Evolutionary conservation across 2,113 vertebrate genomes (phyloP).

Genomic region (Tursiops truncatus): DNA sequence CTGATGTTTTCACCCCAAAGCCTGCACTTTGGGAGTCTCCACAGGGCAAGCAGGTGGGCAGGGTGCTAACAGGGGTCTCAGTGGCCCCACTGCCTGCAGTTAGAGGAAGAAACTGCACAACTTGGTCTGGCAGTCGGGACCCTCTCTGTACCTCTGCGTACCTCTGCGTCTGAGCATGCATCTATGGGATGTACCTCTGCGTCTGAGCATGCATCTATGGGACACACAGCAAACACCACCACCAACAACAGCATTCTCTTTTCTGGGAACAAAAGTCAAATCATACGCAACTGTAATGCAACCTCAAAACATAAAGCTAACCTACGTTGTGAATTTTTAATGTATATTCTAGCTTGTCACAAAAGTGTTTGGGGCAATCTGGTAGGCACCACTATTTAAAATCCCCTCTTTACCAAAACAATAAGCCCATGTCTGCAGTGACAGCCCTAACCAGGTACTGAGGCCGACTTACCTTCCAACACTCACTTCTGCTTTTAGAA

Average conservation of each 20-base stretch:
- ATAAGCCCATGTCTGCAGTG: not conserved
- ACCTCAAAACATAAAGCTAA: not conserved
- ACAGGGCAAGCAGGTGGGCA: not conserved
- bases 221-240: fast-evolving
- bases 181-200: too few relatives aligned
- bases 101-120: not conserved
- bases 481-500: not conserved
- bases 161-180: not conserved
- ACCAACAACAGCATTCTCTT: not conserved
- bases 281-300: not conserved
- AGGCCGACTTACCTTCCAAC: not conserved
- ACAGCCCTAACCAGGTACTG: not conserved
- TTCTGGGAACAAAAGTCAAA: not conserved
- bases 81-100: too few relatives aligned
- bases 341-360: not conserved
- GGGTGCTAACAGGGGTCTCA: not conserved
- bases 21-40: not conserved
- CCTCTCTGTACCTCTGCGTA: fast-evolving
- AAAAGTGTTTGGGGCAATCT: fast-evolving
- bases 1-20: not conserved
- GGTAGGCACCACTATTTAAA: not conserved
- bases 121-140: fast-evolving
- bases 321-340: not conserved
- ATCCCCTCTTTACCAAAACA: not conserved
- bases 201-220: not conserved